Evolutionary conservation across 2,888 invertebrate species (phyloP).

Genomic region (Deilephila porcellus): DNA sequence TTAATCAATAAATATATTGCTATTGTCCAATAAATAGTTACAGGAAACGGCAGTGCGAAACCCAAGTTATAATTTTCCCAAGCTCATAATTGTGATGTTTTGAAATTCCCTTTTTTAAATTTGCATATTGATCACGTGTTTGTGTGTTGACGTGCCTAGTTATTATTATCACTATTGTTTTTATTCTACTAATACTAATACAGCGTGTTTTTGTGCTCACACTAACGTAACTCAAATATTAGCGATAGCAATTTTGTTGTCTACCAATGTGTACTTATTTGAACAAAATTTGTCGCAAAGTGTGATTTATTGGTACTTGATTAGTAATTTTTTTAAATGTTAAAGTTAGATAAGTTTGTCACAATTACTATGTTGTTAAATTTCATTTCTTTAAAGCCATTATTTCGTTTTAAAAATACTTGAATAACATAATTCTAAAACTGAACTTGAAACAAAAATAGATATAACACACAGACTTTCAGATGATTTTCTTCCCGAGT

Average conservation of each 20-base stretch:
- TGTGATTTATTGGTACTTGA: conserved; percentile 9
- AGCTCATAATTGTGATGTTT: conserved; percentile 23
- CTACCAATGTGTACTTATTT: background rate
- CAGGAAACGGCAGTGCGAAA: background rate
- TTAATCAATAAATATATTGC: background rate
- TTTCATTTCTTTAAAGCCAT: background rate
- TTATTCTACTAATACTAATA: conserved; percentile 16
- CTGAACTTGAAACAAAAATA: background rate
- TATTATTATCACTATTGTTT: background rate
- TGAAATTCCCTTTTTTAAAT: background rate
- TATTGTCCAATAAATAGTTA: background rate
- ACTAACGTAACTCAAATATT: conserved; percentile 9
- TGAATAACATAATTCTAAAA: background rate
- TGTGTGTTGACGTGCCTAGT: conserved; percentile 16
- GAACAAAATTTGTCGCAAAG: background rate
- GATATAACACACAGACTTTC: too few relatives aligned
- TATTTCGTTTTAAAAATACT: background rate
- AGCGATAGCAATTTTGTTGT: background rate
- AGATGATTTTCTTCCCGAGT: too few relatives aligned
- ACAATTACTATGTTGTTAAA: background rate
- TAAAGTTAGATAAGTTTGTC: too few relatives aligned
- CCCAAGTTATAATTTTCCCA: conserved; percentile 4
- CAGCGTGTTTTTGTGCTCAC: conserved; percentile 16
- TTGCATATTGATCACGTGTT: conserved; percentile 19
- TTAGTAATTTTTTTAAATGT: too few relatives aligned